These are phyloP conservation scores for Sphyrna mokarran DNA, from an alignment of 2,113 vertebrate species.

Conservation along the genomic window DNA sequence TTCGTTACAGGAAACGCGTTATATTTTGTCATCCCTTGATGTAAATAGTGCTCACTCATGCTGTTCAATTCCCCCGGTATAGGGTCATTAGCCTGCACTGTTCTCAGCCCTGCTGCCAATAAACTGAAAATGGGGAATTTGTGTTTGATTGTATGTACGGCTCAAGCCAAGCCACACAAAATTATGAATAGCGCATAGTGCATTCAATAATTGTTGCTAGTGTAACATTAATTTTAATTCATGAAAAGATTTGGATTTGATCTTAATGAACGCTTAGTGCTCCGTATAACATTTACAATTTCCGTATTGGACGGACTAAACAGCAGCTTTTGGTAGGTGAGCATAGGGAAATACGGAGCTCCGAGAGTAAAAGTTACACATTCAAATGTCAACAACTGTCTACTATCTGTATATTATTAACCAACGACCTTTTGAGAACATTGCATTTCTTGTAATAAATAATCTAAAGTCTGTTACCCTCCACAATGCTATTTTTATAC, in stretches of 20 bases:
- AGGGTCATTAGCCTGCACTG: background rate
- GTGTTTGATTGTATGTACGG: background rate
- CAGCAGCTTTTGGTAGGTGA: background rate
- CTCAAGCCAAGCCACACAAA: background rate
- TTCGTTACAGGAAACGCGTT: background rate
- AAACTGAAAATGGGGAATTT: background rate
- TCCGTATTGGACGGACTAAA: background rate
- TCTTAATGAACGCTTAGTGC: background rate
- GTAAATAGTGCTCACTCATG: background rate
- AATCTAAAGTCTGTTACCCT: background rate
- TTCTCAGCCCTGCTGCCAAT: background rate
- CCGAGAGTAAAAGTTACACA: background rate
- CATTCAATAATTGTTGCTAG: background rate
- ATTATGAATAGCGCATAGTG: background rate
- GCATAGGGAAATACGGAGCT: background rate
- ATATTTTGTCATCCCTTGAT: background rate
- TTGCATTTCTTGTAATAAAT: background rate
- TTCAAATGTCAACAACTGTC: background rate
- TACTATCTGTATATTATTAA: background rate
- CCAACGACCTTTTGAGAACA: background rate
- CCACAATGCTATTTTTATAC: conserved; percentile 29
- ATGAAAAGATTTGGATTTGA: background rate
- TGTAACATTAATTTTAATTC: background rate
- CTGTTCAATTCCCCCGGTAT: background rate
- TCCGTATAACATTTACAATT: background rate